Base-by-base conservation (phyloP, 1,140 invertebrate species). In the Philopotamus ludificatus region DNA sequence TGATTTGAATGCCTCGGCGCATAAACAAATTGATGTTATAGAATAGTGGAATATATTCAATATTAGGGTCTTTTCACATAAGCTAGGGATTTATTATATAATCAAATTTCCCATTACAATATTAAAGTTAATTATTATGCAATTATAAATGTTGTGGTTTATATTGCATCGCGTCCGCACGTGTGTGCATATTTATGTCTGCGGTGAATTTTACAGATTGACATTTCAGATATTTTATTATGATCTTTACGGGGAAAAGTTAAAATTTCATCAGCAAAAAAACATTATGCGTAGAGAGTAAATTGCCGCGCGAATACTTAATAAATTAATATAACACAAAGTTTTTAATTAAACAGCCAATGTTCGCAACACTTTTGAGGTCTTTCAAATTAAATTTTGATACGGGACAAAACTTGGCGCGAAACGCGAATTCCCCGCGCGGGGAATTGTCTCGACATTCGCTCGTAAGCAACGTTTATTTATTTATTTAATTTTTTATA, bases 291-390 rank as follows among this genome's bases (percentile, higher is more conserved):
- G 42, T 12, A 9, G 28, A 55, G 34, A 41, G 45, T 28, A 63
- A 67, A 67, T 67, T 63, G 51, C 66, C 59, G 26, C 58, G 47
- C 44, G 47, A 55, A 51, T 67, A 62, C 61, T 62, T 67, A 63
- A 67, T 67, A 67, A 67, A 67, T 67, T 67, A 67, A 67, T 63
- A 67, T 67, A 67, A 67, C 60, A 67, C 66, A 45, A 63, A 67
- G 60, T 63, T 67, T 67, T 67, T 67, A 67, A 67, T 67, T 67
- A 67, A 67, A 63, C 66, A 49, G 44, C 61, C 57, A 63, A 53
- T 59, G 60, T 55, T 65, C 42, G 23, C 26, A 50, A 45, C 64
- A 67, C 54, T 67, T 67, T 67, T 67, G 59, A 67, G 49, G 59
- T 28, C 53, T 65, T 63, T 55, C 63, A 59, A 60, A 67, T 63